Percentiles rank a stretch among this genome's conserved stretches.
Evolutionary conservation across 2,113 vertebrate species (phyloP).

Genomic region (Macquaria australasica): DNA sequence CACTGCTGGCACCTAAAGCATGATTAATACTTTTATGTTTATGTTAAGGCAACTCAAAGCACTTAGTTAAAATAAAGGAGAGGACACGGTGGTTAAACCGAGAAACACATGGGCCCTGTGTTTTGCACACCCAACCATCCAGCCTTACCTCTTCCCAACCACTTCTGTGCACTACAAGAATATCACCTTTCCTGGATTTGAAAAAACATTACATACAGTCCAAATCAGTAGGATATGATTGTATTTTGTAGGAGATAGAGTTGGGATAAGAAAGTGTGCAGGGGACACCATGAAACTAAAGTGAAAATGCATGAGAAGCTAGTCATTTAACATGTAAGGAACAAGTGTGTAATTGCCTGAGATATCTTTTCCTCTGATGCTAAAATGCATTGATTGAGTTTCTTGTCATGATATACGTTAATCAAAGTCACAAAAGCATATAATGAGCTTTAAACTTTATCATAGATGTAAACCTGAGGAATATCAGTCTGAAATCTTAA

Average conservation of each 20-base stretch:
- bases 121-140: neutral
- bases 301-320: neutral
- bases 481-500: constrained; percentile 9
- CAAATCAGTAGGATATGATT: neutral
- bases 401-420: neutral
- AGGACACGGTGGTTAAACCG: neutral
- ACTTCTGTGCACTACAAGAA: neutral
- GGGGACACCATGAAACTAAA: neutral
- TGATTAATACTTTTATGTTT: neutral
- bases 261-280: neutral
- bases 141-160: neutral
- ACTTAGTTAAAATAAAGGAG: neutral
- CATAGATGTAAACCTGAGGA: neutral
- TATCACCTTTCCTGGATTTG: neutral
- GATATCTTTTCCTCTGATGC: neutral
- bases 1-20: neutral
- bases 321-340: neutral
- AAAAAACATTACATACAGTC: neutral
- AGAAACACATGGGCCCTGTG: too few relatives aligned
- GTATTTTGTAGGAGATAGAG: neutral
- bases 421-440: neutral
- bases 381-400: neutral
- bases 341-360: neutral
- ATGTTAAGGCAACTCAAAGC: neutral
- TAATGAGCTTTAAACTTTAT: neutral